Evolutionary conservation across 2,888 invertebrate genomes (phyloP).

Genomic region (Bhutanitis thaidina): DNA sequence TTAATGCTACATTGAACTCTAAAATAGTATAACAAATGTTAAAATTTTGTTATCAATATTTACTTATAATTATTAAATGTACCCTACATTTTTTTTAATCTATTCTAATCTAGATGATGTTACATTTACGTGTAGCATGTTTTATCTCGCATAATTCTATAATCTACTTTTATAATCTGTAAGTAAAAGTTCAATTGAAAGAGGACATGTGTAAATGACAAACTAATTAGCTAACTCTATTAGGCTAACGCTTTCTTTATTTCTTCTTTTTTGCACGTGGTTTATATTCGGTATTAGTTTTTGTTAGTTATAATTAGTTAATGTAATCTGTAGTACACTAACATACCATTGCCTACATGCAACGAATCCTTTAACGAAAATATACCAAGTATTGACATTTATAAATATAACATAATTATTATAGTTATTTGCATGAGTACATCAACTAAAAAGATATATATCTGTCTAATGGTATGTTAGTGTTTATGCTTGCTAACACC

Average conservation of each 20-base stretch:
- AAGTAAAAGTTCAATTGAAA: constrained; percentile 39
- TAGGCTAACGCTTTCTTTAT: constrained; percentile 31
- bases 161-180: not conserved
- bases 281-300: not conserved
- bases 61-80: no score
- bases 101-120: no score
- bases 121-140: not conserved
- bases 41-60: no score
- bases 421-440: no score
- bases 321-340: not conserved
- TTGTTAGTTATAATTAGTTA: not conserved
- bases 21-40: no score
- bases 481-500: no score
- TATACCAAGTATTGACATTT: no score
- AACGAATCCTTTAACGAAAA: no score
- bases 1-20: no score
- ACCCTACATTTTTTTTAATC: no score
- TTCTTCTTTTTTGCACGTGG: constrained; percentile 29
- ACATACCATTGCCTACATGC: not conserved
- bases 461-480: no score
- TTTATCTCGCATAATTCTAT: not conserved
- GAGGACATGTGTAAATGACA: constrained; percentile 37
- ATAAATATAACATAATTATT: not conserved
- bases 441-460: no score
- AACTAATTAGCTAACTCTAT: constrained; percentile 51